Percentiles rank a stretch among this genome's conserved stretches.
phyloP scores from a whole-genome alignment of 1,140 invertebrate species.

The Meloidogyne chitwoodi region DNA sequence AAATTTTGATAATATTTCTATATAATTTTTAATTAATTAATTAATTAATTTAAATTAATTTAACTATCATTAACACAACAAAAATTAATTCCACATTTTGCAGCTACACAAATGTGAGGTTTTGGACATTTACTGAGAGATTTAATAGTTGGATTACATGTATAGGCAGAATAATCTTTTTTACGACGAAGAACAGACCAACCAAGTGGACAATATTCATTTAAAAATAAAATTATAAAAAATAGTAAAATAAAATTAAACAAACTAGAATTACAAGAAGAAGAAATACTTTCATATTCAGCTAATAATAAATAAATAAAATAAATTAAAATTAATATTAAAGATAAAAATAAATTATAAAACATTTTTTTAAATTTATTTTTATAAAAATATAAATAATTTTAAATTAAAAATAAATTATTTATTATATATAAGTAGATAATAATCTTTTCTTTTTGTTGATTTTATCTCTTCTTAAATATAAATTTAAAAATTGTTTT shows the following conservation, averaged over 20 bases:
- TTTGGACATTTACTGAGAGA: conserved; percentile 26
- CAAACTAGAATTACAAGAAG: conserved; percentile 13
- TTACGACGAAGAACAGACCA: conserved; percentile 32
- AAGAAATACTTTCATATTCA: conserved; percentile 2
- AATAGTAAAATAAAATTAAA: neutral
- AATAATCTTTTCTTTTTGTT: no score
- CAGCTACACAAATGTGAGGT: conserved; percentile 35
- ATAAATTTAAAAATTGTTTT: no score
- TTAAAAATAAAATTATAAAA: conserved; percentile 18
- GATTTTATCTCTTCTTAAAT: no score
- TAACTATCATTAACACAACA: conserved; percentile 31
- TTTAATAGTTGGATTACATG: conserved; percentile 24
- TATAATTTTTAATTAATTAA: neutral
- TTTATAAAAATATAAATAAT: neutral
- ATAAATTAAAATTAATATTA: neutral
- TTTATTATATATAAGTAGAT: no score
- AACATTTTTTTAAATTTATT: neutral
- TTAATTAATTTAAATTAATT: neutral
- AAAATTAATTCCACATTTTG: conserved; percentile 39
- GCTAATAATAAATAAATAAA: neutral
- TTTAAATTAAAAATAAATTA: no score
- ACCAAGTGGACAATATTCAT: conserved; percentile 34
- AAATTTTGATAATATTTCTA: conserved; percentile 27
- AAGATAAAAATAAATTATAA: neutral
- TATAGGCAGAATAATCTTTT: conserved; percentile 27